Percentiles rank a stretch among this genome's conserved stretches.
Evolutionary conservation across 2,888 invertebrate species (phyloP).

Genomic region (Athrips mouffetella): DNA sequence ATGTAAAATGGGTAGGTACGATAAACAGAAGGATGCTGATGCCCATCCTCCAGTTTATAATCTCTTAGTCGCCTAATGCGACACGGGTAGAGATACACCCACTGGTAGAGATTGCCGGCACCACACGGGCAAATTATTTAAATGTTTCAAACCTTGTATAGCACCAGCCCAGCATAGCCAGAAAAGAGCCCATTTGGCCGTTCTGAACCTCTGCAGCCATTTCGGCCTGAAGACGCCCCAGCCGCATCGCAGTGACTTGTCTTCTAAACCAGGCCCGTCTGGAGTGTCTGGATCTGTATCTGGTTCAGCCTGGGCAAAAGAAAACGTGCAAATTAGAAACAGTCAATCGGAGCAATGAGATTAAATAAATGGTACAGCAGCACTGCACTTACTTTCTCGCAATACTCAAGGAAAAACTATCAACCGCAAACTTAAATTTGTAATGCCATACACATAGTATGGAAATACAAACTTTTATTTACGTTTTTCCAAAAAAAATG

Average conservation of each 20-base stretch:
- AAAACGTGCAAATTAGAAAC: background rate
- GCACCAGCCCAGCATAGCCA: constrained; percentile 90
- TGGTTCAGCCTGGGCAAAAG: background rate
- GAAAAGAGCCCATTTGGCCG: constrained; percentile 87
- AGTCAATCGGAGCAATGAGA: background rate
- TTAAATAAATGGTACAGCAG: no score
- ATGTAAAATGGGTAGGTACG: no score
- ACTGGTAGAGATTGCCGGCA: background rate
- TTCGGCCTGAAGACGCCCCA: constrained; percentile 82
- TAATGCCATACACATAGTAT: no score
- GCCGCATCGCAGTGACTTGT: constrained; percentile 74
- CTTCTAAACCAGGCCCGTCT: constrained; percentile 28
- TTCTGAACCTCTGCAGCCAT: constrained; percentile 83
- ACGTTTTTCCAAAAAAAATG: no score
- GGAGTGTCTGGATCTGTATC: constrained; percentile 31
- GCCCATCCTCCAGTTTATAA: no score
- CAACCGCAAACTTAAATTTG: no score
- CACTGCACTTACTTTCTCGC: no score
- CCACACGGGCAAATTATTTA: background rate
- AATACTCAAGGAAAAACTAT: no score
- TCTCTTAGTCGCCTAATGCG: no score
- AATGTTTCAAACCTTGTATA: constrained; percentile 80
- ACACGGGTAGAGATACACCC: background rate
- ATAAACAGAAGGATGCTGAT: no score
- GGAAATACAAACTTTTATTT: no score